These are phyloP conservation scores for Lutjanus erythropterus DNA, from an alignment of 2,113 vertebrate genomes.

Conservation along the genomic window DNA sequence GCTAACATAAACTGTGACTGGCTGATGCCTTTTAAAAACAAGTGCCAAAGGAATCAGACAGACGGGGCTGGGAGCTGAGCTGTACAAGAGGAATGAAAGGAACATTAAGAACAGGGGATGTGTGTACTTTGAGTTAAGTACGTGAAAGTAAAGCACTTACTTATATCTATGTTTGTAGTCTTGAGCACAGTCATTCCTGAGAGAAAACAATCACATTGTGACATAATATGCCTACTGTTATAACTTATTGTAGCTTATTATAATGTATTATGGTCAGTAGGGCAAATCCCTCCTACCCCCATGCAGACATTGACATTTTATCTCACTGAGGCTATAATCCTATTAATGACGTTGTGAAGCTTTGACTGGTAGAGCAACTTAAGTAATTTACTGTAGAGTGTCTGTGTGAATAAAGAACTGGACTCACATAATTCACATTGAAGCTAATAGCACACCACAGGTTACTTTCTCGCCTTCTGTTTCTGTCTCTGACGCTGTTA, in stretches of 20 bases:
- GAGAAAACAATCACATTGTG: neutral
- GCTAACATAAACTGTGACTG: slow-evolving; percentile 1
- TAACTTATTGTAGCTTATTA: too few species aligned
- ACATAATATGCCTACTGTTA: too few species aligned
- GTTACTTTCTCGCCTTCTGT: neutral
- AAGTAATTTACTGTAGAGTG: neutral
- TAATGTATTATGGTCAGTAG: slow-evolving; percentile 1
- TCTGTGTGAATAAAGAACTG: neutral
- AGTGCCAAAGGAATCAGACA: neutral
- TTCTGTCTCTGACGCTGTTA: too few species aligned
- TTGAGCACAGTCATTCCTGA: neutral
- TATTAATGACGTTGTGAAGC: slow-evolving; percentile 14
- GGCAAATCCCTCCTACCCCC: neutral
- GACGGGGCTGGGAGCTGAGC: neutral
- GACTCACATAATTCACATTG: neutral
- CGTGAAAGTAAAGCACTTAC: neutral
- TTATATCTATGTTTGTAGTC: neutral
- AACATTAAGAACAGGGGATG: neutral
- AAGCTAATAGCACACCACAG: neutral
- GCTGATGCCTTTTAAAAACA: slow-evolving; percentile 3
- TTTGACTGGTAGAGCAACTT: neutral
- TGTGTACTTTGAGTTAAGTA: neutral
- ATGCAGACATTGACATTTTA: neutral
- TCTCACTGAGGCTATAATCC: slow-evolving; percentile 8
- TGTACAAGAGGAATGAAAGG: neutral